Evolutionary conservation across 2,113 vertebrate species (phyloP).

Genomic region (Ia io): DNA sequence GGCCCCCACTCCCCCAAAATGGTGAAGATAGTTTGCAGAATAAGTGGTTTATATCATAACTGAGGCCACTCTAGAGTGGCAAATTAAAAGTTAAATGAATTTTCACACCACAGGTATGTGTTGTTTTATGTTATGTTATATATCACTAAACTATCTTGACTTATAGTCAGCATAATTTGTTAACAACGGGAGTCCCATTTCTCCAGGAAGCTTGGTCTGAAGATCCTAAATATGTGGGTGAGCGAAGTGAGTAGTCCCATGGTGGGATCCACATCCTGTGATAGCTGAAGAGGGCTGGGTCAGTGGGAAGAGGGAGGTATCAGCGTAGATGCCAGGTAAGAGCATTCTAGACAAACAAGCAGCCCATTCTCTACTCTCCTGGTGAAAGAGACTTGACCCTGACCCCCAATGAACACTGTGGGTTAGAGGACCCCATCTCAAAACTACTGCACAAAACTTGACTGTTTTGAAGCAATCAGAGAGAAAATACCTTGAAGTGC

Average conservation of each 20-base stretch:
- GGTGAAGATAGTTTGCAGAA: background rate
- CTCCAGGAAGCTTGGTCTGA: background rate
- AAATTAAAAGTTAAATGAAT: background rate
- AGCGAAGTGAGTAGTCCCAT: background rate
- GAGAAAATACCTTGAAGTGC: constrained; percentile 88
- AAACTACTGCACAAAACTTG: background rate
- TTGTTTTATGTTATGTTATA: background rate
- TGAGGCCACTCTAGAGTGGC: background rate
- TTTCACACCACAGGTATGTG: background rate
- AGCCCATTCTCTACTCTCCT: background rate
- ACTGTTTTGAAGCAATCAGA: background rate
- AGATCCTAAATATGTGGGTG: background rate
- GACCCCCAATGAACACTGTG: background rate
- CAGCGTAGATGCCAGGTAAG: background rate
- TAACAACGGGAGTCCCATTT: background rate
- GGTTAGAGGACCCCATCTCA: background rate
- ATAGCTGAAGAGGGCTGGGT: too few species aligned
- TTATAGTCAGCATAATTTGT: background rate
- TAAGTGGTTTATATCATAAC: background rate
- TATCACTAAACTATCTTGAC: background rate
- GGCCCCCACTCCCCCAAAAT: background rate
- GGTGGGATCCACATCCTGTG: background rate
- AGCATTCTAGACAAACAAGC: background rate
- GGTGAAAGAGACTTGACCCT: background rate
- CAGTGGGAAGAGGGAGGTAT: too few species aligned